Evolutionary conservation across 2,113 vertebrate species (phyloP), one percentile per base, ranked within the genome.

Genomic region (Colius striatus): DNA sequence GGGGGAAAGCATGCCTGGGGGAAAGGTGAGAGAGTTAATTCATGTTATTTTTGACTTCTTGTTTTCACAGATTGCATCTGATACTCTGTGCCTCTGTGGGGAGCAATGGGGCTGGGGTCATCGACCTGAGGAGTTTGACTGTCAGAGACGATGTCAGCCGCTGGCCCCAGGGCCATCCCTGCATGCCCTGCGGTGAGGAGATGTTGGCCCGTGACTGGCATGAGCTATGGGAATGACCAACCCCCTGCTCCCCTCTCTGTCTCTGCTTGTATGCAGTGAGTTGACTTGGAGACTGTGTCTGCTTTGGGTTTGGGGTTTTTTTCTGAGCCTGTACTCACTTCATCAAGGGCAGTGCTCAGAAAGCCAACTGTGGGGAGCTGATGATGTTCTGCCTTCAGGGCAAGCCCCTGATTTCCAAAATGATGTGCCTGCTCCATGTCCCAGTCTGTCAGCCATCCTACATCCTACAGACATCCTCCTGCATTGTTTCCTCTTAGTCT

Each of bases 371-470:
- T 68, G 15, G 72, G 26, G 20, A 17, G 58, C 30, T 30, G 16
- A 8, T 3, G 6, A 2, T 10, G 14, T 62, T 38, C 50, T 66
- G 12, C 14, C n/a, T 11, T 26, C 26, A 58, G 61, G 47, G 4
- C 30, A 89, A 89, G 10, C 4, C 14, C 48, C 11, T 1, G 0
- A 2, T 54, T 84, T 67, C 51, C 36, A 65, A 45, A 65, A 25
- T 1, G 1, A 2, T 36, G 19, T 58, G 21, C 20, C 19, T 1
- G 1, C 27, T n/a, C 48, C 4, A 3, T 66, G 19, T 22, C 8
- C 25, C 2, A 6, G 7, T 36, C 66, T 82, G 51, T 9, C 3
- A 4, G 34, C 14, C 7, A 2, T 54, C 3, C 1, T n/a, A n/a
- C n/a, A 25, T 36, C 45, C 1, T 2, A 17, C 2, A 0, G 32